phyloP scores from a whole-genome alignment of 2,113 vertebrate species.

The Ciconia stormi region DNA sequence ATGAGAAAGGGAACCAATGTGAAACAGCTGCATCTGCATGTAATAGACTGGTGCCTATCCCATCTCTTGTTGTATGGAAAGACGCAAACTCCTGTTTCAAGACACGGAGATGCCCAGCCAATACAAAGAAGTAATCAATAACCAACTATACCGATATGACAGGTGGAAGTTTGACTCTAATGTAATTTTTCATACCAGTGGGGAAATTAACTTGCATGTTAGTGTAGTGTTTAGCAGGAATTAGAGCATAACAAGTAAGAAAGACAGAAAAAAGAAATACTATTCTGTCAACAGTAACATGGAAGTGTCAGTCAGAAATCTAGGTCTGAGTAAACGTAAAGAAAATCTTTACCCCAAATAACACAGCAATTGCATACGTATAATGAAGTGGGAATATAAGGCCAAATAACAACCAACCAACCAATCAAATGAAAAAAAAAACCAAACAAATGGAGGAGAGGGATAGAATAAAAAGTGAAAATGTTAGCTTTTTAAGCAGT shows the following conservation, averaged over 20 bases:
- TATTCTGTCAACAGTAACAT: background rate
- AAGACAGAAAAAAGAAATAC: background rate
- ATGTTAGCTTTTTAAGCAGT: background rate
- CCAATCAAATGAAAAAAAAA: rapidly evolving
- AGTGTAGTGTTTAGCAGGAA: background rate
- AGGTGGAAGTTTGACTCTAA: background rate
- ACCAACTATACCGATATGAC: background rate
- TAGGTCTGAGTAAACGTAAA: background rate
- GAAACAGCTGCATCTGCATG: background rate
- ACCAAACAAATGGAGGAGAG: background rate
- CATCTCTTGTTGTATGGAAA: background rate
- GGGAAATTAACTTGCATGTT: background rate
- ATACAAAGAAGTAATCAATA: background rate
- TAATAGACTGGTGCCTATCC: background rate
- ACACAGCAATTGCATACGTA: background rate
- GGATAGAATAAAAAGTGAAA: background rate
- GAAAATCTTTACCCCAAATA: background rate
- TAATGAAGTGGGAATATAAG: background rate
- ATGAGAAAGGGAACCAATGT: background rate
- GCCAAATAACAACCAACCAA: background rate
- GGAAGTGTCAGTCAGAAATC: background rate
- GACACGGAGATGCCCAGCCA: background rate
- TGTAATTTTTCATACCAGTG: background rate
- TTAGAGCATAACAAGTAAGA: background rate
- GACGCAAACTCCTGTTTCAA: background rate